Evolutionary conservation across 2,113 vertebrate species (phyloP), one percentile per base, ranked within the genome.

Genomic region (Orthonyx spaldingii): DNA sequence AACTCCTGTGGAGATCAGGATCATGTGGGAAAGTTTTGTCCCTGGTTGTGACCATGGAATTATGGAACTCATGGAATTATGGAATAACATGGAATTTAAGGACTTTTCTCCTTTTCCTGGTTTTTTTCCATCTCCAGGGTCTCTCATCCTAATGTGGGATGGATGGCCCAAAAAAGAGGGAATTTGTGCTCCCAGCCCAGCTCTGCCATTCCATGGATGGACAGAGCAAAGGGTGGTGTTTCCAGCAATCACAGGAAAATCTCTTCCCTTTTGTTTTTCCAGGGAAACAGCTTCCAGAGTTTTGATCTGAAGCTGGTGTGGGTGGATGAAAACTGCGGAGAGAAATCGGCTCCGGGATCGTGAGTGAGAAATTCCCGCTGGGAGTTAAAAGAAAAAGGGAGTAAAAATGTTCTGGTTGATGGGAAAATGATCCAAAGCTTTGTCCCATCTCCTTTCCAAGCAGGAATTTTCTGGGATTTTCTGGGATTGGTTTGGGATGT

Each of bases 271-370:
- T 17, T 12, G 83, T 71, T 46, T 46, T 21, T 10, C 27, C 86
- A 98, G 98, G 98, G 98, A 23, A 95, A 97, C 89, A 96, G 20
- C 4, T 79, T 96, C 74, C 95, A 96, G 81, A 97, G 94, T 64
- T 98, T 98, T 41, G 97, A 98, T 16, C 94, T 98, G 96, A 98
- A 97, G 95, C 96, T 98, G 37, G 93, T 98, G 28, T 98, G 98
- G 98, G 85, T 98, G 44, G 96, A 98, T 20, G 85, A 87, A 28
- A 65, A 77, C 60, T 46, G 39, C 7, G 88, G 16, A 11, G 92
- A 96, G 41, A 92, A 93, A 50, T 87, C 37, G 3, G 64, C 78
- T 65, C 65, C 60, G 8, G 94, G 96, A 56, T 16, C 44, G 98
- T 98, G 61, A 97, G 98, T 90, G 10, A 66, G 86, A 26, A 41